Conservation (phyloP, 2,888 invertebrate species). For the Melanotus villosus region DNA sequence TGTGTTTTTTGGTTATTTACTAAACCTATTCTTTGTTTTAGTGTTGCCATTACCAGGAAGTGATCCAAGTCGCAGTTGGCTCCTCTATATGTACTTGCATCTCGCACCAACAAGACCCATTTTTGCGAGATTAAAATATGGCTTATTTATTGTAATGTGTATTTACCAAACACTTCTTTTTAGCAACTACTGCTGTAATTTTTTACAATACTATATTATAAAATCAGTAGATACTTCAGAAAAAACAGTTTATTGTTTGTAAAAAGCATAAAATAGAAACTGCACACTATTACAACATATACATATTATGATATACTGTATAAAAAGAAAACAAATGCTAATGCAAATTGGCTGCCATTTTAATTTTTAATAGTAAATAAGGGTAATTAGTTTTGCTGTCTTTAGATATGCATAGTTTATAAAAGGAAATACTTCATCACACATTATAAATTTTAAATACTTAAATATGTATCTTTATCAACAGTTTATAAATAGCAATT, state of each 20-base stretch:
- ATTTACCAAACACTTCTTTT: too few species aligned
- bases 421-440: conserved; percentile 24
- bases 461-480: conserved; percentile 6
- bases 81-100: too few species aligned
- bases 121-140: too few species aligned
- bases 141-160: too few species aligned
- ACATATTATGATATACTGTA: conserved; percentile 47
- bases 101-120: too few species aligned
- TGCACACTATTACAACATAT: conserved; percentile 51
- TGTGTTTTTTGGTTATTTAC: too few species aligned
- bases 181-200: too few species aligned
- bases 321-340: conserved; percentile 25
- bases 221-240: too few species aligned
- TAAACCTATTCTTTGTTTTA: too few species aligned
- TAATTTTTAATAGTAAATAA: conserved; percentile 6
- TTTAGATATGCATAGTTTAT: conserved; percentile 25
- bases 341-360: conserved; percentile 36
- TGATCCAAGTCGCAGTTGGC: too few species aligned
- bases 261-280: conserved; percentile 48
- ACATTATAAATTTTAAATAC: conserved; percentile 28
- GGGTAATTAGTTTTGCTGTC: background rate
- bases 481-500: conserved; percentile 43
- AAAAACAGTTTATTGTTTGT: conserved; percentile 17
- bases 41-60: too few species aligned
- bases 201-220: too few species aligned